Percentiles rank a stretch among this genome's conserved stretches.
phyloP scores from a whole-genome alignment of 1,140 invertebrate species.

The Halotydeus destructor region DNA sequence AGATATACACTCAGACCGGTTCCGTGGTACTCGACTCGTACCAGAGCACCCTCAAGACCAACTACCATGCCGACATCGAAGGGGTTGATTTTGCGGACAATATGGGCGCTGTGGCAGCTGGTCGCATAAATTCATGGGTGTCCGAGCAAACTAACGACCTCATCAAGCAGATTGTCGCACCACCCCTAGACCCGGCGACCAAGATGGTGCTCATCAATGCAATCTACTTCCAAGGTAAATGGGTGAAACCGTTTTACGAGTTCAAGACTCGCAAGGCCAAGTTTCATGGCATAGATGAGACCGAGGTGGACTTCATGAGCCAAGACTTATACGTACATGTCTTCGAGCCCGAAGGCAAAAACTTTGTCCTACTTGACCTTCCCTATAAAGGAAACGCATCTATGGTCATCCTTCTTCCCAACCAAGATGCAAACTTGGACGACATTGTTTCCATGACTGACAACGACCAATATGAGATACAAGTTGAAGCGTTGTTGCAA shows the following conservation, averaged over 20 bases:
- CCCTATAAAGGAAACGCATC: slow-evolving; percentile 1
- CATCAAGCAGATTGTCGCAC: no score
- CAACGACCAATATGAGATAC: background rate
- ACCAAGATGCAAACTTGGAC: background rate
- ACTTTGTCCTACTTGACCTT: background rate
- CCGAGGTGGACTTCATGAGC: background rate
- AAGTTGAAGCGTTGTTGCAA: no score
- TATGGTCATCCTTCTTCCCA: slow-evolving; percentile 1
- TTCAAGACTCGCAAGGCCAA: background rate
- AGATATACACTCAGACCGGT: no score
- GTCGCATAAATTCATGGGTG: no score
- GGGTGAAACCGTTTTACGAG: background rate
- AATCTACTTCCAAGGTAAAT: slow-evolving; percentile 1
- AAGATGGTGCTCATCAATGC: background rate
- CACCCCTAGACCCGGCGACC: background rate
- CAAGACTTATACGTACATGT: background rate
- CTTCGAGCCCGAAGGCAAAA: background rate
- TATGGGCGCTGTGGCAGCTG: no score
- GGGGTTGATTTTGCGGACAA: no score
- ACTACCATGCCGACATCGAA: no score
- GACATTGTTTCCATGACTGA: background rate
- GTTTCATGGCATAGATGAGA: background rate
- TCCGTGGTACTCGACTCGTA: no score
- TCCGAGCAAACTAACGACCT: no score
- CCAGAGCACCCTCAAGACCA: no score